Percentiles rank a stretch among this genome's conserved stretches.
Conservation (phyloP, 2,888 invertebrate genomes). For the Campoplex nolae region DNA sequence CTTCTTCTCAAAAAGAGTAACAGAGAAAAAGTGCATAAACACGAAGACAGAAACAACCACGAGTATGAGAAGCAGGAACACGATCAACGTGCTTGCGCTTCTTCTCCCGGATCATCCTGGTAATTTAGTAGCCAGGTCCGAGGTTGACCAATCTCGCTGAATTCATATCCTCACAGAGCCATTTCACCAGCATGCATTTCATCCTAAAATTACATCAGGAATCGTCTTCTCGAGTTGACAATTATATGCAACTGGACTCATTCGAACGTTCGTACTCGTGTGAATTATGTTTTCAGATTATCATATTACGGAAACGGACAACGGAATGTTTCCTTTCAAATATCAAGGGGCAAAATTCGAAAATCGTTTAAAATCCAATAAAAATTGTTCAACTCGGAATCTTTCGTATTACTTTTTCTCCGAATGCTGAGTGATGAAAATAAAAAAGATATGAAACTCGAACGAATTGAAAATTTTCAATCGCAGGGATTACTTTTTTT, state of each 20-base stretch:
- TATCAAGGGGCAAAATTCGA: neutral
- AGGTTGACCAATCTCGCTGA: slow-evolving; percentile 75
- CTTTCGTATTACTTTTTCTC: too few relatives aligned
- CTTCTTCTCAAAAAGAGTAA: slow-evolving; percentile 11
- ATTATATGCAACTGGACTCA: neutral
- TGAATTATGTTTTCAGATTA: too few relatives aligned
- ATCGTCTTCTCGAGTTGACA: neutral
- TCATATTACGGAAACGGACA: neutral
- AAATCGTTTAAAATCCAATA: too few relatives aligned
- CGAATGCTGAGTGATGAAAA: neutral
- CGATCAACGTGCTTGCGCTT: slow-evolving; percentile 28
- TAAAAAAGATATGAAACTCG: neutral
- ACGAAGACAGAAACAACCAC: slow-evolving; percentile 6
- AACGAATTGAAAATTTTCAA: neutral
- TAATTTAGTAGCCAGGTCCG: slow-evolving; percentile 76
- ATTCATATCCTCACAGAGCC: neutral
- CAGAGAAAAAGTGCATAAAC: slow-evolving; percentile 17
- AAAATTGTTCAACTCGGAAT: too few relatives aligned
- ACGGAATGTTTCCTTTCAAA: neutral
- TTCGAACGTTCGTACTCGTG: neutral
- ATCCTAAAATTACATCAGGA: neutral
- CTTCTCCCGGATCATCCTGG: slow-evolving; percentile 63
- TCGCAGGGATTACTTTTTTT: neutral
- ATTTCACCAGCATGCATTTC: neutral
- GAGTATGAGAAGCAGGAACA: slow-evolving; percentile 31